Evolutionary conservation across 2,888 invertebrate species (phyloP).

Genomic region (Hololepta plana): DNA sequence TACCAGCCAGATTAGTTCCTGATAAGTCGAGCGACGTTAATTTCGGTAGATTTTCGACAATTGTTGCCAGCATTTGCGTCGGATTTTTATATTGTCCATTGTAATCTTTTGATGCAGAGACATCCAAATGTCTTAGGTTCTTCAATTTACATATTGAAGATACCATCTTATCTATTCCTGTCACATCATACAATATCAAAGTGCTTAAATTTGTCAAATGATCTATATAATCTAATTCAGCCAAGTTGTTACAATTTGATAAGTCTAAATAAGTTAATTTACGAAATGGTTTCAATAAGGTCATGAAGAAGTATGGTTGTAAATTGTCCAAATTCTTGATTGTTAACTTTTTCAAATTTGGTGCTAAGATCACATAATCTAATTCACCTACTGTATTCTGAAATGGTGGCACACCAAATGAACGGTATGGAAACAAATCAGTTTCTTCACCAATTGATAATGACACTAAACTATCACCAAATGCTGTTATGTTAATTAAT

Average conservation of each 20-base stretch:
- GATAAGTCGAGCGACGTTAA: slow-evolving; percentile 83
- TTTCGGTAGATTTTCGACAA: slow-evolving; percentile 56
- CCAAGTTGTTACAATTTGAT: slow-evolving; percentile 43
- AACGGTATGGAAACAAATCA: slow-evolving; percentile 32
- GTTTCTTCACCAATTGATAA: slow-evolving; percentile 53
- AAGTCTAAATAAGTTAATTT: slow-evolving; percentile 53
- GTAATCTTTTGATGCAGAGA: slow-evolving; percentile 59
- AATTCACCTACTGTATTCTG: slow-evolving; percentile 21
- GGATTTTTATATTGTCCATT: slow-evolving; percentile 55
- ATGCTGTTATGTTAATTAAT: slow-evolving; percentile 38
- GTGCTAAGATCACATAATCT: slow-evolving; percentile 37
- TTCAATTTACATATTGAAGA: slow-evolving; percentile 39
- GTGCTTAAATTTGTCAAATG: slow-evolving; percentile 50
- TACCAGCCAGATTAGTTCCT: slow-evolving; percentile 86
- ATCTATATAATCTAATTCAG: slow-evolving; percentile 43
- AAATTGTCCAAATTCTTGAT: slow-evolving; percentile 34
- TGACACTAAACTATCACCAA: slow-evolving; percentile 48
- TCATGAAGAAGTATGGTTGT: slow-evolving; percentile 30
- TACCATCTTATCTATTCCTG: slow-evolving; percentile 41
- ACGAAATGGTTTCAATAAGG: slow-evolving; percentile 38
- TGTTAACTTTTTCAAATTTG: slow-evolving; percentile 38
- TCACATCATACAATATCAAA: slow-evolving; percentile 67
- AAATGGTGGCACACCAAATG: slow-evolving; percentile 12
- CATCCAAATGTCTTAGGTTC: slow-evolving; percentile 56
- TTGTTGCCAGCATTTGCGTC: slow-evolving; percentile 46